Percentiles rank a stretch among this genome's conserved stretches.
Evolutionary conservation across 2,888 invertebrate genomes (phyloP).

Genomic region (Rhagonycha lutea): DNA sequence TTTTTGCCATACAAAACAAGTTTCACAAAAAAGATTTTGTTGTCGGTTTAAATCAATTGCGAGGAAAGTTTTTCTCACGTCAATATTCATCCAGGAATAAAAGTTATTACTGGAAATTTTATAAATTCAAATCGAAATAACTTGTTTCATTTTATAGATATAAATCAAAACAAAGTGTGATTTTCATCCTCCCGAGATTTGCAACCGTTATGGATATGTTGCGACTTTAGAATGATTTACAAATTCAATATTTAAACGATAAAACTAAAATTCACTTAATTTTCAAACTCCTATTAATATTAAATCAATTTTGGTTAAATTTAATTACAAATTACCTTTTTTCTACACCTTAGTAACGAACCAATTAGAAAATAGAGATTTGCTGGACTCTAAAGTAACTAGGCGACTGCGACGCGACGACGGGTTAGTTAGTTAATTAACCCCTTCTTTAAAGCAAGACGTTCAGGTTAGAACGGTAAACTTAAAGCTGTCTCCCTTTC

Average conservation of each 20-base stretch:
- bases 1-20: slow-evolving; percentile 11
- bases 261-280: neutral
- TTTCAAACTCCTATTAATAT: neutral
- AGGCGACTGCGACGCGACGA: neutral
- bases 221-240: neutral
- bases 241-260: neutral
- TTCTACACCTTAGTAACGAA: neutral
- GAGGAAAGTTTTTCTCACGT: slow-evolving; percentile 10
- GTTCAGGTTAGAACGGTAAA: neutral
- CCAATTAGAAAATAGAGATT: neutral
- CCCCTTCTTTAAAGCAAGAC: neutral
- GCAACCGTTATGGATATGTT: neutral
- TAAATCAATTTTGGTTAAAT: neutral
- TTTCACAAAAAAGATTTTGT: slow-evolving; percentile 15
- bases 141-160: slow-evolving; percentile 1
- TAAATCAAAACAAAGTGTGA: neutral
- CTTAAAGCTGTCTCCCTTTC: neutral
- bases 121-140: slow-evolving; percentile 3
- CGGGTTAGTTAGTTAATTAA: neutral
- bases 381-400: neutral
- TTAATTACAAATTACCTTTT: neutral
- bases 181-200: neutral
- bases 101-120: slow-evolving; percentile 6
- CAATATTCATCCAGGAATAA: slow-evolving; percentile 3
- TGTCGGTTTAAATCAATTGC: slow-evolving; percentile 19